Percentiles rank a stretch among this genome's conserved stretches.
These are phyloP conservation scores for Neolamprologus fasciatus DNA, from an alignment of 2,113 vertebrate species.

Conservation along the genomic window DNA sequence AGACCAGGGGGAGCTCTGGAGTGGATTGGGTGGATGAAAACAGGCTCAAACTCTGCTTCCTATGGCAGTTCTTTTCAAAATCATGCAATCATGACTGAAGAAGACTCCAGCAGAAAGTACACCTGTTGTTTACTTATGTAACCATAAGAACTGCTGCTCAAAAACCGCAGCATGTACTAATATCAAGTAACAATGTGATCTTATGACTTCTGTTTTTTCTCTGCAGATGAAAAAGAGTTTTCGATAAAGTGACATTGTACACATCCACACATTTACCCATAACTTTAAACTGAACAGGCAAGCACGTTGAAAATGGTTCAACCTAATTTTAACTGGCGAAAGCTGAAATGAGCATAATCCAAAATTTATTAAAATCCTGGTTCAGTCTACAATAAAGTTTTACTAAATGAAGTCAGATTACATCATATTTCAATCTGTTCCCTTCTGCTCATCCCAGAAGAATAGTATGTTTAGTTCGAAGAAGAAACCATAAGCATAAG, in stretches of 20 bases:
- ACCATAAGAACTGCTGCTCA: not conserved
- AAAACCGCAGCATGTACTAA: not conserved
- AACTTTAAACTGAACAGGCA: not conserved
- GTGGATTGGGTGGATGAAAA: not conserved
- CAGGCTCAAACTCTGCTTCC: rapidly evolving
- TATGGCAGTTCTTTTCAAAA: not conserved
- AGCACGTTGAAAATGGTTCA: not conserved
- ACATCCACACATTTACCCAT: not conserved
- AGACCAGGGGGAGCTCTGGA: conserved; percentile 11
- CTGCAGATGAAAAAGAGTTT: not conserved
- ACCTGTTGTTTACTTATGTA: not conserved
- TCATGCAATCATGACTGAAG: rapidly evolving
- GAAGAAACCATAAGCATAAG: not conserved
- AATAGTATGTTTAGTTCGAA: not conserved
- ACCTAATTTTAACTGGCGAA: not conserved
- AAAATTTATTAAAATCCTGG: rapidly evolving
- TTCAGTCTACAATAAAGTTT: not conserved
- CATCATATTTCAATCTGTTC: not conserved
- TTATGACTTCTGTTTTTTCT: not conserved
- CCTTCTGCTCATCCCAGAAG: not conserved
- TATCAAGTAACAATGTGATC: not conserved
- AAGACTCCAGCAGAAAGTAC: not conserved
- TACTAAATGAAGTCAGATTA: rapidly evolving
- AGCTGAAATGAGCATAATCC: not conserved
- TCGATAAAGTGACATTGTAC: rapidly evolving